These are phyloP conservation scores for Ibycter americanus DNA, from an alignment of 2,797 vertebrate species.

Conservation along the genomic window DNA sequence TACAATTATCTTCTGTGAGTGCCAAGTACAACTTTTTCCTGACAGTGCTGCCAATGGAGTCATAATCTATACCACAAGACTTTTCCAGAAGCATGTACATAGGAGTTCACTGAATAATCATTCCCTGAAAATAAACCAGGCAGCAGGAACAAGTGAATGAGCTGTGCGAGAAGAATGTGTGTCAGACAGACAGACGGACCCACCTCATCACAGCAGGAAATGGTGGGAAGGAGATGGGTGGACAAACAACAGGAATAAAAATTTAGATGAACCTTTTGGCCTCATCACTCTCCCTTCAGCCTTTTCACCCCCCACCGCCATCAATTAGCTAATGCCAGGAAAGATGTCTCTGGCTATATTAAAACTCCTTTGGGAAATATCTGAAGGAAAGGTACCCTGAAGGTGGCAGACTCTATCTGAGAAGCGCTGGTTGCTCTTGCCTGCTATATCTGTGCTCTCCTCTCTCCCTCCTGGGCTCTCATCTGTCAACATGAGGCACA, in stretches of 20 bases:
- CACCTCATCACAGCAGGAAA: slow-evolving; percentile 22
- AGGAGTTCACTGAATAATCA: slow-evolving; percentile 36
- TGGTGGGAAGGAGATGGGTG: neutral
- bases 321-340: neutral
- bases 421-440: neutral
- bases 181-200: neutral
- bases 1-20: neutral
- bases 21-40: slow-evolving; percentile 52
- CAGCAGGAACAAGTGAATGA: slow-evolving; percentile 48
- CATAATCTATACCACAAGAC: slow-evolving; percentile 52
- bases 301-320: neutral
- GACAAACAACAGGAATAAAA: slow-evolving; percentile 5
- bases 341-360: neutral
- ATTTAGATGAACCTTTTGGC: neutral
- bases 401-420: neutral
- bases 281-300: neutral
- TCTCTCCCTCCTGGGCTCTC: neutral
- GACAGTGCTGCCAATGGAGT: slow-evolving; percentile 12
- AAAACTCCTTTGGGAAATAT: neutral
- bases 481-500: neutral
- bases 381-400: neutral
- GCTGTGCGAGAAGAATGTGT: neutral
- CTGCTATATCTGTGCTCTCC: neutral
- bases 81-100: slow-evolving; percentile 52
- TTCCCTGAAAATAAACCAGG: slow-evolving; percentile 40